Evolutionary conservation across 37 sponge, comb jelly and placozoan genomes (phyloP).

Genomic region (Theonella swinhoei): DNA sequence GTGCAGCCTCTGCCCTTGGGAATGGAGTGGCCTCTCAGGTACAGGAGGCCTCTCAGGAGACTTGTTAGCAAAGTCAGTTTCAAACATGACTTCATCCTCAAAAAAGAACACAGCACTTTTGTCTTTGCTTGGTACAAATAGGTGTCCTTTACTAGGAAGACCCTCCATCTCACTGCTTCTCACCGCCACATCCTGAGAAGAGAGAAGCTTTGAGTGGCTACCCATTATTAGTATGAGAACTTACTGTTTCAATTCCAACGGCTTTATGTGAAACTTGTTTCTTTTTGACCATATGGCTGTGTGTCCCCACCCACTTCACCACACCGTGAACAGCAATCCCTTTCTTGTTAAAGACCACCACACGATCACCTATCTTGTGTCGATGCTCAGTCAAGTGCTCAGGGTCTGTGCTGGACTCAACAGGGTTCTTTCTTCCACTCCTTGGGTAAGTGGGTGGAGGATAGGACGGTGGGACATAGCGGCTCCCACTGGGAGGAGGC

Average conservation of each 20-base stretch:
- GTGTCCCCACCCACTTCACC: constrained; percentile 51
- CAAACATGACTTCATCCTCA: neutral
- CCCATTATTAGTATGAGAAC: neutral
- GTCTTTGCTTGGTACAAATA: neutral
- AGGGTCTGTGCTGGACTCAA: neutral
- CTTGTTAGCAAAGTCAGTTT: neutral
- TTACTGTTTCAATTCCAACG: constrained; percentile 71
- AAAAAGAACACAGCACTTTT: neutral
- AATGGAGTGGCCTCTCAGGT: neutral
- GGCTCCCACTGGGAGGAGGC: neutral
- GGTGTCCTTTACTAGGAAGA: too few species aligned
- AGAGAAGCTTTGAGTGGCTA: neutral
- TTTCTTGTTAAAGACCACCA: constrained; percentile 21
- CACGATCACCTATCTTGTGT: constrained; percentile 25
- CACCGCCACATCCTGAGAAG: neutral
- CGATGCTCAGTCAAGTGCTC: neutral
- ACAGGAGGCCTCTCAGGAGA: neutral
- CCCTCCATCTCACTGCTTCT: neutral
- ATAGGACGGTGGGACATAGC: too few species aligned
- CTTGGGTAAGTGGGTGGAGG: too few species aligned
- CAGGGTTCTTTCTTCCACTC: too few species aligned
- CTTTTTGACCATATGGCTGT: neutral
- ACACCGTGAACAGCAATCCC: constrained; percentile 10
- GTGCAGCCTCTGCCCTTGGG: neutral
- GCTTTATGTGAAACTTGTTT: neutral